A percentile compares a stretch with the other conserved stretches of the same genome.
Conservation (phyloP, 2,888 invertebrate species). For the Sepioteuthis lessoniana region DNA sequence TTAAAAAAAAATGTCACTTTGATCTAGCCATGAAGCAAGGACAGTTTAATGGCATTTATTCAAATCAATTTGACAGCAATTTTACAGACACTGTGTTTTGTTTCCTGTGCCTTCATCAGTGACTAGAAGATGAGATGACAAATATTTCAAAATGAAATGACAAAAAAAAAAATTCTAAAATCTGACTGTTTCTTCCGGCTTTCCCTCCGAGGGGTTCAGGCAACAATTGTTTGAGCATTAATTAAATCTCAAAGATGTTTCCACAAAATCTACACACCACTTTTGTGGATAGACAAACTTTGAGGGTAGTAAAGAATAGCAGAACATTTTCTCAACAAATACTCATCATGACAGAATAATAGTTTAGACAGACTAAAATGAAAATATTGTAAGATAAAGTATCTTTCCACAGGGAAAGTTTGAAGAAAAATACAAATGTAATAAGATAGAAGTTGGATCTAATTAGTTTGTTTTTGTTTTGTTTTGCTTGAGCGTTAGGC, state of each 20-base stretch:
- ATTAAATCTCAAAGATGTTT: not conserved
- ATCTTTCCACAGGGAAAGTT: not conserved
- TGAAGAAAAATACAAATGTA: not conserved
- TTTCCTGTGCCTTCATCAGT: not conserved
- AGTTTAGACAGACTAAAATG: not conserved
- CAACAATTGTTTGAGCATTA: conserved; percentile 33
- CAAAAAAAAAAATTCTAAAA: not conserved
- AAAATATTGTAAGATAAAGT: not conserved
- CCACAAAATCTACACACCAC: not conserved
- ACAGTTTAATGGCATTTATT: too few species aligned
- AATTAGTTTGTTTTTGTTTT: not conserved
- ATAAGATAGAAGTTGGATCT: not conserved
- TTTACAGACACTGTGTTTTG: not conserved
- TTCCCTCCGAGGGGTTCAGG: not conserved
- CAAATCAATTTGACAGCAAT: not conserved
- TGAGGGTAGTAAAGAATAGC: not conserved
- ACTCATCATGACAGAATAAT: not conserved
- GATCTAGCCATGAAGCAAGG: not conserved
- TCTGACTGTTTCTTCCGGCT: not conserved
- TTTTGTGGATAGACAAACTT: not conserved
- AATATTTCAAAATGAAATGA: not conserved
- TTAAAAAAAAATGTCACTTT: not conserved
- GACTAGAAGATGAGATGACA: not conserved
- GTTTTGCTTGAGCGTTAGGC: not conserved
- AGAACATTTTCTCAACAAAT: not conserved